phyloP scores from a whole-genome alignment of 2,888 invertebrate species.

The Patella caerulea region DNA sequence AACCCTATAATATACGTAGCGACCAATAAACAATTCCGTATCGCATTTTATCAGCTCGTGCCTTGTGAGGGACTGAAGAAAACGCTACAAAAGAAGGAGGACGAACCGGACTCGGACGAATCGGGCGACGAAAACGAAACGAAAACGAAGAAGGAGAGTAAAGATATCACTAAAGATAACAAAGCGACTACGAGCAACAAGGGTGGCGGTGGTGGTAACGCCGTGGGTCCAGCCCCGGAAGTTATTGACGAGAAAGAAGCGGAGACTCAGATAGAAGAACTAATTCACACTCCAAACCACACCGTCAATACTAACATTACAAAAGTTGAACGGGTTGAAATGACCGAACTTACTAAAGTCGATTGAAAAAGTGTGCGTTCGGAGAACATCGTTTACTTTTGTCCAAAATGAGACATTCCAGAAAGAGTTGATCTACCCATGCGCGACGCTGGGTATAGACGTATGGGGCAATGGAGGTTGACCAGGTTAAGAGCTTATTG shows the following conservation, averaged over 20 bases:
- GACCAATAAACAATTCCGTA: conserved; percentile 56
- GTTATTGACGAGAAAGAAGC: conserved; percentile 8
- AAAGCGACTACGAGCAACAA: conserved; percentile 11
- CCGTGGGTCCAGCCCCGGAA: conserved; percentile 12
- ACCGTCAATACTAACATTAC: background rate
- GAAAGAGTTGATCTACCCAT: no score
- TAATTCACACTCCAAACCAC: background rate
- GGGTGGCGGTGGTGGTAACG: background rate
- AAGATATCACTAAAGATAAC: background rate
- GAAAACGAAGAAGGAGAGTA: conserved; percentile 8
- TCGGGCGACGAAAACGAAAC: conserved; percentile 33
- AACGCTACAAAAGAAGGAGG: conserved; percentile 26
- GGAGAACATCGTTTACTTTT: no score
- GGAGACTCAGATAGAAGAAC: background rate
- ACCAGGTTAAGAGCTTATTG: no score
- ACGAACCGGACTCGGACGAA: conserved; percentile 28
- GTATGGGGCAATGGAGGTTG: no score
- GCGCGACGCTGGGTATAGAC: no score
- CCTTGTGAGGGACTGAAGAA: conserved; percentile 38
- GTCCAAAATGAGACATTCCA: no score
- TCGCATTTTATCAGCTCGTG: conserved; percentile 43
- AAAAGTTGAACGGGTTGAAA: background rate
- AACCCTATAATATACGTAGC: conserved; percentile 61
- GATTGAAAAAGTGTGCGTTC: background rate
- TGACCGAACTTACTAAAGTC: background rate